Base-by-base conservation (phyloP, 2,888 invertebrate genomes). In the Strigamia maritima region DNA sequence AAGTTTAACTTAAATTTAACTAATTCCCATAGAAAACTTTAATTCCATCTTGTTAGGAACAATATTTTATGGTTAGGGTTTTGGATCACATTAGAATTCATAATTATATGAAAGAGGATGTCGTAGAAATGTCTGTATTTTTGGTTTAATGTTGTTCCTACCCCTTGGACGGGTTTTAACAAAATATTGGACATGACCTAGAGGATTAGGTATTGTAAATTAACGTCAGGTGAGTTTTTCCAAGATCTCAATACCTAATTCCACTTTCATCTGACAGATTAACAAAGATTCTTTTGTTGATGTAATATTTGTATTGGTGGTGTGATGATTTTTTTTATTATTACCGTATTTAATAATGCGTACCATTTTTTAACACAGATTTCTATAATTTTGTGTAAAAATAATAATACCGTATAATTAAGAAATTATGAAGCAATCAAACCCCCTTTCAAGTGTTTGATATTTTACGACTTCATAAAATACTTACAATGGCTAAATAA, bases 231-330 rank as follows among this genome's bases (percentile, higher is more conserved):
- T 54, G 54, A 54, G 54, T 54, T 54, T 6, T 19, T n/a, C n/a
- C 6, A n/a, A 54, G 54, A 22, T 8, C 22, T 54, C 16, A 22
- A n/a, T 54, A 10, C 6, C 54, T 54, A 54, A 54, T 54, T 54
- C 54, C 19, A 19, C 19, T n/a, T 54, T 54, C 54, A 54, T 54
- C 19, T n/a, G 54, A 8, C 8, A 19, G 54, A 54, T 54, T 54
- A 54, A 8, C 54, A 54, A 54, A 54, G 54, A 54, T 54, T 54
- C 19, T 54, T 54, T 54, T 54, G 54, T 54, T 54, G 54, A 54
- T 19, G 19, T 8, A 54, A 19, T 54, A 19, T n/a, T 54, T 16
- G 19, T 49, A 6, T 49, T 31, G 31, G 31, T 31, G 31, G 31
- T 31, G 3, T 31, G 31, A 31, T 31, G 31, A 1, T 19, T n/a